Conservation (phyloP, 2,797 vertebrate genomes). For the Sphenopsis melanotis region DNA sequence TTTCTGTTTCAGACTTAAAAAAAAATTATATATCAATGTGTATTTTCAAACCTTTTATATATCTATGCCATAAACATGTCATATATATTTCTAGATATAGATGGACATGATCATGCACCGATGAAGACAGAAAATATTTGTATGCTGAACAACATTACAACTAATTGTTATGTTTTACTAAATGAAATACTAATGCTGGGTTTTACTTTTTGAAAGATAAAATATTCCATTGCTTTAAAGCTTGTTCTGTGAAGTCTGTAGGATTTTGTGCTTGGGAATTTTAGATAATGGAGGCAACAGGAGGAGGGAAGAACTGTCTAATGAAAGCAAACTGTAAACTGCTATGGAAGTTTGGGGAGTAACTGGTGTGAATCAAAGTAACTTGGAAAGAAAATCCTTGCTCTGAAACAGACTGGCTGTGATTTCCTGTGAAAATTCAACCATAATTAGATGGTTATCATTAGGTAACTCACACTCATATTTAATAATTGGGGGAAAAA, state of each 20-base stretch:
- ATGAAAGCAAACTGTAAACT: background rate
- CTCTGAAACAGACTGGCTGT: background rate
- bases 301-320: background rate
- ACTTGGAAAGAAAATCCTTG: background rate
- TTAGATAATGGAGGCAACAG: background rate
- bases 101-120: rapidly evolving
- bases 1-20: background rate
- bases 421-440: background rate
- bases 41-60: background rate
- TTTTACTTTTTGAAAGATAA: background rate
- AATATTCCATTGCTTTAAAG: background rate
- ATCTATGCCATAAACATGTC: background rate
- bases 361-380: background rate
- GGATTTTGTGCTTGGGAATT: background rate
- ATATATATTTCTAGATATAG: background rate
- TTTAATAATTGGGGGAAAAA: background rate
- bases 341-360: background rate
- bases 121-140: background rate
- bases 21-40: background rate
- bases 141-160: background rate
- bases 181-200: background rate
- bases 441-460: background rate
- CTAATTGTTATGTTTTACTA: background rate
- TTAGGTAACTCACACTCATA: background rate
- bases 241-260: background rate